Evolutionary conservation across 92 coral and sea anemone species (phyloP).

Genomic region (Zoanthus sociatus): DNA sequence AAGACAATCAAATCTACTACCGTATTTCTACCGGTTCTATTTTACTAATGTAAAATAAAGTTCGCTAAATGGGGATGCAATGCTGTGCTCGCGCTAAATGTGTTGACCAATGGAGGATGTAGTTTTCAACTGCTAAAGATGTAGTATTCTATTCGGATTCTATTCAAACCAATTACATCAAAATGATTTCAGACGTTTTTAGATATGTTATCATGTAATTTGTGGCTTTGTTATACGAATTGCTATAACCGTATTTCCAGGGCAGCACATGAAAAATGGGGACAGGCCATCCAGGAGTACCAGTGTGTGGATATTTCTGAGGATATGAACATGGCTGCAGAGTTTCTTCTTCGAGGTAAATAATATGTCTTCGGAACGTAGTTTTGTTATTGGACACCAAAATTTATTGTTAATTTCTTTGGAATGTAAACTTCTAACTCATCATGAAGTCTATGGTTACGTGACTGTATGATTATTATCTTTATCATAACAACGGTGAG

Average conservation of each 20-base stretch:
- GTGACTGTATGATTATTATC: too few relatives aligned
- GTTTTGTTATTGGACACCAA: background rate
- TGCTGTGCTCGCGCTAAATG: too few relatives aligned
- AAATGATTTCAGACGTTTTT: too few relatives aligned
- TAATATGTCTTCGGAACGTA: background rate
- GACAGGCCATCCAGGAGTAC: slow-evolving; percentile 80
- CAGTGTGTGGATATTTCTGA: slow-evolving; percentile 97
- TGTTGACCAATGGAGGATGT: too few relatives aligned
- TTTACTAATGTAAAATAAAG: too few relatives aligned
- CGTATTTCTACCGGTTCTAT: too few relatives aligned
- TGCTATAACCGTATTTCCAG: slow-evolving; percentile 34
- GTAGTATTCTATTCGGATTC: too few relatives aligned
- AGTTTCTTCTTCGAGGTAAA: slow-evolving; percentile 88
- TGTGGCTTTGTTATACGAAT: background rate
- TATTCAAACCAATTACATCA: background rate
- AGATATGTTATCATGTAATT: background rate
- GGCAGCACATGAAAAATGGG: slow-evolving; percentile 96
- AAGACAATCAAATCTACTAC: too few relatives aligned
- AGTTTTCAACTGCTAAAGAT: background rate
- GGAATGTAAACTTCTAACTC: too few relatives aligned
- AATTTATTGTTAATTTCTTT: background rate
- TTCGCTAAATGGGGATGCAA: too few relatives aligned
- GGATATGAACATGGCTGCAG: slow-evolving; percentile 85
- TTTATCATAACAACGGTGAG: too few relatives aligned
- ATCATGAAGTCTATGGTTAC: too few relatives aligned